Base-by-base conservation (phyloP, 2,888 invertebrate genomes). In the Pecten maximus region DNA sequence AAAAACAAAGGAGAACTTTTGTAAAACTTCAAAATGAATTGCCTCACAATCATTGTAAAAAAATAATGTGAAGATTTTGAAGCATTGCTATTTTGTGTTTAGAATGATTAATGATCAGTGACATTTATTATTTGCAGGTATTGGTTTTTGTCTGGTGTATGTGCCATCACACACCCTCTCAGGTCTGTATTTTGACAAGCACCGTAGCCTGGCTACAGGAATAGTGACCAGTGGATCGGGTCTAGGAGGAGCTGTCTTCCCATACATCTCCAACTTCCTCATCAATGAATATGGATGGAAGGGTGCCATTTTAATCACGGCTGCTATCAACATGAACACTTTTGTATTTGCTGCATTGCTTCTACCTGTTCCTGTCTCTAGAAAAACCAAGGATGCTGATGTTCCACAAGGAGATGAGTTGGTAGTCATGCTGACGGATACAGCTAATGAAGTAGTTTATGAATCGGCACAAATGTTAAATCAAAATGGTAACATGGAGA, bases 91-190 rank as follows among this genome's bases (percentile, higher is more conserved):
- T 44, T 40, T 28, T 48, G 23, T 19, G 6, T 89, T 40, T 12
- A 74, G 28, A 74, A 23, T 40, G 3, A 40, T 87, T 39, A 88
- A 0, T 23, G 15, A n/a, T 48, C 8, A 50, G 16, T 88, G 35
- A 39, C 44, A n/a, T 40, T 88, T 40, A 89, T n/a, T 88, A 40
- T 88, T 94, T 93, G 35, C 92, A 95, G 96, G 96, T 87, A 89
- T 96, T 86, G 96, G 96, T 2, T 94, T 94, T 91, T 94, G 95
- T 90, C 89, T 96, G 91, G 92, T 93, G 8, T 96, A 95, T 88
- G 93, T 96, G 12, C 96, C 96, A 35, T 96, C 95, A 6, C 95
- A 95, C 90, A 95, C 95, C 8, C 93, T 96, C 28, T 94, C 95
- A 88, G 96, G 95, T 2, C 90, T 95, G 48, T 96, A 96, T 92